Evolutionary conservation across 2,113 vertebrate genomes (phyloP), one percentile per base, ranked within the genome.

Genomic region (Orthochromis malagaraziensis): DNA sequence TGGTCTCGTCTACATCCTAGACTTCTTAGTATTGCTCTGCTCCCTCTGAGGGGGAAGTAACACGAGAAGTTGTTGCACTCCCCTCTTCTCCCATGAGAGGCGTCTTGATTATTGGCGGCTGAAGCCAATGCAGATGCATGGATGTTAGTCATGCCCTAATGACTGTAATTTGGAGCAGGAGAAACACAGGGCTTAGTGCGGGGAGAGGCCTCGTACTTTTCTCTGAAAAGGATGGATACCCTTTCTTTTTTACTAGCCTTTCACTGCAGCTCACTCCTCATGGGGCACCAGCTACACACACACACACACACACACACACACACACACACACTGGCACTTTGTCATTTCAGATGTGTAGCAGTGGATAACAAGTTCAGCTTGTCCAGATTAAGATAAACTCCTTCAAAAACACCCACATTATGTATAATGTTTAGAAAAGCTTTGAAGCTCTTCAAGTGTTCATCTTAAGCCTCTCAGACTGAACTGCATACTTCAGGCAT

Each of bases 161-260:
- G 77, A 95, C 95, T 94, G 90, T 96, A 93, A 96, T 95, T 95
- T 93, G 40, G 87, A 92, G 85, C 84, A 54, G 84, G 79, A 94
- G 88, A 90, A 95, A 91, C 89, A 86, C 45, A 58, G 82, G 79
- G 80, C 83, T 91, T 60, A 92, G 84, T 81, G 82, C 84, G 77
- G 85, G 80, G 84, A 91, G 92, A 90, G 86, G 88, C 51, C 77
- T 79, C 47, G 55, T 83, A 9, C 90, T 91, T 92, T 89, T 82
- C 86, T 85, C 60, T 54, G 3, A 40, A 90, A 83, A 84, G 89
- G 89, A 88, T 86, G 86, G 86, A 91, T 84, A 79, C 82, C 77
- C 75, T n/a, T 51, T 86, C 82, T 91, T 84, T 89, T 94, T 29
- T 92, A 85, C 51, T 84, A 82, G 82, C 88, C 90, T 93, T 94